A percentile compares a stretch with the other conserved stretches of the same genome.
Evolutionary conservation across 2,113 vertebrate genomes (phyloP).

Genomic region (Misgurnus mizolepis): DNA sequence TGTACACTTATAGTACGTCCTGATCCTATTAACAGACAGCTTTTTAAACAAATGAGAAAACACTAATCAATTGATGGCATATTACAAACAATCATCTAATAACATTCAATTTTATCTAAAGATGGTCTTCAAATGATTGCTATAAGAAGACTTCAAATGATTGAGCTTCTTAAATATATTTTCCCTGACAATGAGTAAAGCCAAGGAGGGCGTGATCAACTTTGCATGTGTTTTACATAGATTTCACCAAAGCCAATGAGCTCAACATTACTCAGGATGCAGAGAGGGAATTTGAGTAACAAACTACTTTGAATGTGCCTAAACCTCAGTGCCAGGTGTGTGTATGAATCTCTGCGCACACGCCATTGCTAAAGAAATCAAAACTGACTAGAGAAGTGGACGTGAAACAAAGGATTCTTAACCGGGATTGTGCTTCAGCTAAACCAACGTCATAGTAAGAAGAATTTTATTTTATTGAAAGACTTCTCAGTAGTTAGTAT

Average conservation of each 20-base stretch:
- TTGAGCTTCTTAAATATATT: background rate
- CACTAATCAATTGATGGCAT: background rate
- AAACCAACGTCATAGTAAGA: too few relatives aligned
- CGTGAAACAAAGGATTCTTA: background rate
- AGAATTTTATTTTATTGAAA: too few relatives aligned
- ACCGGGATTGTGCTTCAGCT: too few relatives aligned
- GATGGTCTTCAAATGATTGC: too few relatives aligned
- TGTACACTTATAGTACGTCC: background rate
- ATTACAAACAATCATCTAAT: background rate
- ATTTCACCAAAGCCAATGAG: constrained; percentile 4
- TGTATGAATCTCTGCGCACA: background rate
- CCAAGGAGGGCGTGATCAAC: background rate
- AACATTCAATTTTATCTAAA: background rate
- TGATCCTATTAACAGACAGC: constrained; percentile 36
- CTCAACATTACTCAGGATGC: background rate
- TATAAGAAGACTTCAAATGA: too few relatives aligned
- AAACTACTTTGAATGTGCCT: constrained; percentile 58
- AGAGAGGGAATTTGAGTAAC: constrained; percentile 38
- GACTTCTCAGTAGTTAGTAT: too few relatives aligned
- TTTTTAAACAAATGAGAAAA: background rate
- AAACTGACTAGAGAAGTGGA: background rate
- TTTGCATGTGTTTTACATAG: constrained; percentile 47
- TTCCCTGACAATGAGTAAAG: background rate
- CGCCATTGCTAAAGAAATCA: background rate
- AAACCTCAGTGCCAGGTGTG: constrained; percentile 18